Conservation (phyloP, 1,140 invertebrate genomes). For the Psix sp. region DNA sequence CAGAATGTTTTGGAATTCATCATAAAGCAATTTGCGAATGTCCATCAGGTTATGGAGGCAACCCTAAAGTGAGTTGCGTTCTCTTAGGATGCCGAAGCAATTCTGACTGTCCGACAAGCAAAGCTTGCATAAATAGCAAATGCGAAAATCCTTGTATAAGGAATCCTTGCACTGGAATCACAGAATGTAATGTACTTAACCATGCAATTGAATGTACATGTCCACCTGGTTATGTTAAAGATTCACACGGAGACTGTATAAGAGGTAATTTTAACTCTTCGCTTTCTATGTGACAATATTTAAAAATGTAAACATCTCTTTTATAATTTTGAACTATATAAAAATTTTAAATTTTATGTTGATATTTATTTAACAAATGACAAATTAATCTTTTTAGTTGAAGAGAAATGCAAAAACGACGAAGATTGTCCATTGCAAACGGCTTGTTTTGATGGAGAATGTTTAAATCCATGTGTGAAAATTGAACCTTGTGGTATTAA, state of each 20-base stretch:
- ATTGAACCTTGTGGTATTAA: conserved; percentile 89
- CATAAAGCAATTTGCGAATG: conserved; percentile 90
- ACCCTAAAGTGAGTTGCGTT: conserved; percentile 86
- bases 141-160: conserved; percentile 86
- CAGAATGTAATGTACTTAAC: conserved; percentile 86
- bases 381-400: conserved; percentile 71
- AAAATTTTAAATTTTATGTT: conserved; percentile 1
- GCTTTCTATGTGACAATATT: conserved; percentile 9
- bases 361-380: conserved; percentile 2
- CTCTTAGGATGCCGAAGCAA: conserved; percentile 86
- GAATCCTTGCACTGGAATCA: conserved; percentile 82
- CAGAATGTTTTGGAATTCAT: conserved; percentile 85
- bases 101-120: conserved; percentile 84
- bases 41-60: conserved; percentile 86
- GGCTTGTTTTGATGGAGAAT: conserved; percentile 88
- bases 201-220: conserved; percentile 87
- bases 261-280: conserved; percentile 67
- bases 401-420: conserved; percentile 84
- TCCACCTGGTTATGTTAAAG: conserved; percentile 85
- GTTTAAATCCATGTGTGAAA: conserved; percentile 89
- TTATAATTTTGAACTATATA: background rate
- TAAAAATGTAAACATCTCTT: background rate
- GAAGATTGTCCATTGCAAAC: conserved; percentile 88
- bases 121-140: conserved; percentile 87
- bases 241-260: conserved; percentile 82